A percentile compares a stretch with the other conserved stretches of the same genome.
Conservation (phyloP, 2,888 invertebrate species). For the Aradus depressus region DNA sequence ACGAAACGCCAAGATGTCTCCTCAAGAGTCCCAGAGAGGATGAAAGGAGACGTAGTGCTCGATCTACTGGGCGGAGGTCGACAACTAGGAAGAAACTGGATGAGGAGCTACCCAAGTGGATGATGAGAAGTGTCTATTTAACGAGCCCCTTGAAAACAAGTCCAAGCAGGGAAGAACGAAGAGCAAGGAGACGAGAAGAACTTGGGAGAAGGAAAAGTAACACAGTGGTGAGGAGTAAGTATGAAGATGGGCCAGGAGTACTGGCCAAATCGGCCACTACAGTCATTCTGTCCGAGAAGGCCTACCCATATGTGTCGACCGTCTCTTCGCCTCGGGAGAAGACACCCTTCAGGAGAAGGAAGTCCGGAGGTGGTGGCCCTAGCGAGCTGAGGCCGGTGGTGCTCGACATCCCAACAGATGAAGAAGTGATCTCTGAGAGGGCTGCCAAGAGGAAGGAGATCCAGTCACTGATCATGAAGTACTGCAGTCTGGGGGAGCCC, state of each 20-base stretch:
- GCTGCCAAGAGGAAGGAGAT: constrained; percentile 74
- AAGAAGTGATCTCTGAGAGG: constrained; percentile 47
- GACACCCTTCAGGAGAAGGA: constrained; percentile 44
- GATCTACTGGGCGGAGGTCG: constrained; percentile 1
- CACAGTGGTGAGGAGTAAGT: constrained; percentile 57
- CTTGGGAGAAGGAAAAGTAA: constrained; percentile 67
- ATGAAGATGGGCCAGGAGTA: constrained; percentile 22
- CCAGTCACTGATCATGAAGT: constrained; percentile 69
- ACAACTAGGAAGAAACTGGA: not conserved
- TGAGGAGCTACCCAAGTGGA: not conserved
- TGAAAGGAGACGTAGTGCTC: not conserved
- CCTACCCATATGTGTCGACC: constrained; percentile 46
- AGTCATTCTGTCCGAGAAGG: constrained; percentile 57
- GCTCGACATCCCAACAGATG: constrained; percentile 23
- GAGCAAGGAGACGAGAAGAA: constrained; percentile 35
- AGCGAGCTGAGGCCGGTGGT: constrained; percentile 23
- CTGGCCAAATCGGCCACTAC: constrained; percentile 61
- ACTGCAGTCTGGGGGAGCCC: constrained; percentile 60
- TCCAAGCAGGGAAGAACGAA: not conserved
- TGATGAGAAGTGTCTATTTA: not conserved
- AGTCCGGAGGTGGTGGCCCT: constrained; percentile 17
- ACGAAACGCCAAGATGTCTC: constrained; percentile 37
- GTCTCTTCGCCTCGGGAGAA: constrained; percentile 43
- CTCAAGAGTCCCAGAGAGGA: not conserved
- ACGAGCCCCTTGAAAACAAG: not conserved